Evolutionary conservation across 2,797 vertebrate genomes (phyloP), one percentile per base, ranked within the genome.

Genomic region (Ptychadena robeensis): DNA sequence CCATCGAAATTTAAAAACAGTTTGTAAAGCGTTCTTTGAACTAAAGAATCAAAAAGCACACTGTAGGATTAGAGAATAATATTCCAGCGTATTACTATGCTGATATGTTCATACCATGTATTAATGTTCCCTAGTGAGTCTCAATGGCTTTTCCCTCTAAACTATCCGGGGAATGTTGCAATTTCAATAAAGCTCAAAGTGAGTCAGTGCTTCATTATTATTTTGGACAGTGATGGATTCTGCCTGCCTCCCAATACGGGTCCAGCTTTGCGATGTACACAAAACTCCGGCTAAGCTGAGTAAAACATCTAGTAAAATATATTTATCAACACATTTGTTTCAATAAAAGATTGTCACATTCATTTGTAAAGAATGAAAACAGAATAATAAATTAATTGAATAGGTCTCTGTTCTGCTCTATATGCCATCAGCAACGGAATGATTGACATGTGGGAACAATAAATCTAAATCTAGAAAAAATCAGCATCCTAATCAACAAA

Each of bases 91-190:
- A 67, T 67, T 44, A 25, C 31, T 78, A 30, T 48, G 27, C 57
- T 30, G 38, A 48, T 74, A 74, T 67, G 64, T n/a, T 78, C 31
- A 67, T 25, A n/a, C 37, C 34, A 9, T 59, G 34, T 59, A 70
- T 61, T 70, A 68, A 69, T 70, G 65, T 79, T 61, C 77, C 75
- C 40, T 28, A 78, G 75, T 34, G 75, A 48, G 75, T 53, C 30
- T 27, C 38, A 34, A 34, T 78, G 63, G 34, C 30, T 66, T 34
- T 77, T 77, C 44, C 63, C 28, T 77, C 38, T n/a, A 68, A 78
- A 68, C 75, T 78, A 67, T 78, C 75, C 68, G 75, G 75, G 22
- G 75, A 78, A 78, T 78, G 75, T 53, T 68, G 75, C 27, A 38
- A 68, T 78, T 78, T 78, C 40, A 77, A 77, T 78, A 78, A 67